Percentiles rank a stretch among this genome's conserved stretches.
Evolutionary conservation across 2,888 invertebrate species (phyloP).

Genomic region (Rhingia campestris): DNA sequence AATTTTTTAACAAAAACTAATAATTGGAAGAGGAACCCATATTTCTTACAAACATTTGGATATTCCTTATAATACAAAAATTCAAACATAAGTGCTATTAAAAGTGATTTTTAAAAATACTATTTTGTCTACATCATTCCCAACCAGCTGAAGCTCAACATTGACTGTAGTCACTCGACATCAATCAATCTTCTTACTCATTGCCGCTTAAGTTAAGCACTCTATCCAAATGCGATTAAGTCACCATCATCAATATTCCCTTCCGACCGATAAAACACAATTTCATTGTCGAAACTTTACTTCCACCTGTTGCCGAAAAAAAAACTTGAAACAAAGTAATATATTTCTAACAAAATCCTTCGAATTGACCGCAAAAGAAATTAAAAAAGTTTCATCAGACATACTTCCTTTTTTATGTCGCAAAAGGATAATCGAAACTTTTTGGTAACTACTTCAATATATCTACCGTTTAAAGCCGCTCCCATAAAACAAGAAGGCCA

Average conservation of each 20-base stretch:
- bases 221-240: constrained; percentile 5
- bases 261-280: constrained; percentile 4
- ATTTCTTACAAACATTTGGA: too few relatives aligned
- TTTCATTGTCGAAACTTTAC: constrained; percentile 4
- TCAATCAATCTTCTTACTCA: neutral
- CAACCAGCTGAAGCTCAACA: neutral
- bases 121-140: neutral
- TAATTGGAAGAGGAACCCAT: too few relatives aligned
- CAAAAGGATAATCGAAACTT: constrained; percentile 33
- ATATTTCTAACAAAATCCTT: neutral
- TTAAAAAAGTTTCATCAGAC: constrained; percentile 32
- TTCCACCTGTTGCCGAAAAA: constrained; percentile 11
- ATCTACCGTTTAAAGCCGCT: neutral
- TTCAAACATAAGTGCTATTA: too few relatives aligned
- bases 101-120: too few relatives aligned
- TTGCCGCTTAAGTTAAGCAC: neutral
- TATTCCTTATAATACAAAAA: too few relatives aligned
- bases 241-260: constrained; percentile 18
- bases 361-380: constrained; percentile 34
- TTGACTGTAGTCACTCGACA: neutral
- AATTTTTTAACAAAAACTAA: too few relatives aligned
- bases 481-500: neutral
- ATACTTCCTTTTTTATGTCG: neutral
- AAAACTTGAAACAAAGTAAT: constrained; percentile 11
- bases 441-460: constrained; percentile 29